These are phyloP conservation scores for Drosophila micromelanica DNA, from an alignment of 1,140 invertebrate species.

Conservation along the genomic window DNA sequence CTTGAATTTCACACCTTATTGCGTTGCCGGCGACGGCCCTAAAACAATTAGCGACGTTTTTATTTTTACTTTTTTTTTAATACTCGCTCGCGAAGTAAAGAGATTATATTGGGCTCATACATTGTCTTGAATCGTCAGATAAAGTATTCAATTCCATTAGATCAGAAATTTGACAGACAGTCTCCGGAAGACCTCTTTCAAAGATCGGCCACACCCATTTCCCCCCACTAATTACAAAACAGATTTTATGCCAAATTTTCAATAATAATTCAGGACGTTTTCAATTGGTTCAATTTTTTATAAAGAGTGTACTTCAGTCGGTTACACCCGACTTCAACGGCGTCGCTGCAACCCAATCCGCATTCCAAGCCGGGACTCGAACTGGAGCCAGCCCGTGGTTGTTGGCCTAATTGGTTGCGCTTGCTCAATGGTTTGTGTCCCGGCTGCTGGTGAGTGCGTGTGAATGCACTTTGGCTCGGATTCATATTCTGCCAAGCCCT, in stretches of 20 bases:
- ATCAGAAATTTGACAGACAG: too few species aligned
- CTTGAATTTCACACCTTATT: conserved; percentile 81
- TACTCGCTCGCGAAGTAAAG: background rate
- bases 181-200: too few species aligned
- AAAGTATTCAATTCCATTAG: too few species aligned
- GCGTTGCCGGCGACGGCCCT: conserved; percentile 54
- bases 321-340: too few species aligned
- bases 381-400: conserved; percentile 26
- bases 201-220: background rate
- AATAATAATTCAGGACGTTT: too few species aligned
- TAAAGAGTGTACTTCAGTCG: too few species aligned
- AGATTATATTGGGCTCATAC: too few species aligned
- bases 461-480: conserved; percentile 65
- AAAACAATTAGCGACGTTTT: conserved; percentile 72
- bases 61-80: conserved; percentile 9
- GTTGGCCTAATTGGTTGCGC: conserved; percentile 55
- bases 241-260: too few species aligned
- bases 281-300: too few species aligned
- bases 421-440: conserved; percentile 66
- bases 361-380: conserved; percentile 7
- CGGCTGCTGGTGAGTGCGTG: conserved; percentile 14
- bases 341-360: conserved; percentile 20
- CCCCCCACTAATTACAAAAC: background rate
- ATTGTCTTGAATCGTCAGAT: too few species aligned
- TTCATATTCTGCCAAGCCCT: conserved; percentile 26